A percentile compares a stretch with the other conserved stretches of the same genome.
These are phyloP conservation scores for Rhamnusium bicolor DNA, from an alignment of 2,888 invertebrate genomes.

Conservation along the genomic window DNA sequence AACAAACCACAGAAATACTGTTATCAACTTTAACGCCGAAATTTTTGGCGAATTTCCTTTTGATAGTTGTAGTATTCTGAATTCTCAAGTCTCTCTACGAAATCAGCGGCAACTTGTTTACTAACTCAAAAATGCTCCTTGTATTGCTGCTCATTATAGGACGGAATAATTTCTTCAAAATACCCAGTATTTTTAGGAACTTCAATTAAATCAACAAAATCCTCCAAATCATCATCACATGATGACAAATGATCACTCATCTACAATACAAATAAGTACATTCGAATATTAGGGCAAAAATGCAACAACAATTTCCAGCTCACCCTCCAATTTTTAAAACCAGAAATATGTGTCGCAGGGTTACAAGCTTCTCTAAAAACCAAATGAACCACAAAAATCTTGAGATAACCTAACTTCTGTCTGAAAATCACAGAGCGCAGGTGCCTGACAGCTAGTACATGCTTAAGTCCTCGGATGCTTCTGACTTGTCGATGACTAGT, in stretches of 20 bases:
- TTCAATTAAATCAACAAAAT: not conserved
- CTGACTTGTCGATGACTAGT: too few species aligned
- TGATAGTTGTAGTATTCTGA: constrained; percentile 2
- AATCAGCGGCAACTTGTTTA: not conserved
- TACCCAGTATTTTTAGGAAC: not conserved
- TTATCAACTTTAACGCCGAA: not conserved
- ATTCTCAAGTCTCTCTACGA: too few species aligned
- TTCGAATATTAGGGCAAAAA: too few species aligned
- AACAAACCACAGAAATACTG: constrained; percentile 1
- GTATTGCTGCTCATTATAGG: not conserved
- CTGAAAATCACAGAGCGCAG: too few species aligned
- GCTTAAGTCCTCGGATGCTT: too few species aligned
- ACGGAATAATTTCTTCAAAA: constrained; percentile 11
- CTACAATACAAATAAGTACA: not conserved
- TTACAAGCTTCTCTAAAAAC: too few species aligned
- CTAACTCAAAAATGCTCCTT: constrained; percentile 16
- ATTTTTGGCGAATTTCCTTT: constrained; percentile 4
- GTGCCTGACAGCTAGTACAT: too few species aligned
- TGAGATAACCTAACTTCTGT: too few species aligned
- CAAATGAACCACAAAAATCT: too few species aligned
- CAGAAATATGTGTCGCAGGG: too few species aligned
- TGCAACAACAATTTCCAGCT: too few species aligned
- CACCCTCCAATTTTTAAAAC: too few species aligned
- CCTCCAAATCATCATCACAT: constrained; percentile 24
- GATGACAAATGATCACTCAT: constrained; percentile 18